These are phyloP conservation scores for Erinaceus europaeus DNA, from an alignment of 2,113 vertebrate genomes.

Conservation along the genomic window DNA sequence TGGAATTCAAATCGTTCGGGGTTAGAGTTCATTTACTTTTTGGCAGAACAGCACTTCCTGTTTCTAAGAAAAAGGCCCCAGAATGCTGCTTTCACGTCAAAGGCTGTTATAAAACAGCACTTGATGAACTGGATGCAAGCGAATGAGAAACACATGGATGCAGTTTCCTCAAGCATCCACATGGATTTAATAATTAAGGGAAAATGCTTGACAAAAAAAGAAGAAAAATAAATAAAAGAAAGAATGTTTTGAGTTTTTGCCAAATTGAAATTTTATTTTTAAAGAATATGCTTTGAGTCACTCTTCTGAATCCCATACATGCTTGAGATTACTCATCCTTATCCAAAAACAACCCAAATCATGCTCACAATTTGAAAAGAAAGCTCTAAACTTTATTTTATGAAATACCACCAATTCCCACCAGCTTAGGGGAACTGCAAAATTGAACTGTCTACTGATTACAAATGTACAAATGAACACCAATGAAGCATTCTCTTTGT, in stretches of 20 bases:
- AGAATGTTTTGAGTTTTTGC: conserved; percentile 51
- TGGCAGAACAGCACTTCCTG: conserved; percentile 60
- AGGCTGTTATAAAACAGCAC: conserved; percentile 45
- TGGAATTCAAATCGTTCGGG: conserved; percentile 44
- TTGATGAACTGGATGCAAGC: conserved; percentile 57
- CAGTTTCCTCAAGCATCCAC: conserved; percentile 56
- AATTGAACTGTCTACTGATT: not conserved
- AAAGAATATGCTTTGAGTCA: not conserved
- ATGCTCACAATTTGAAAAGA: not conserved
- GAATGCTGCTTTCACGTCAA: conserved; percentile 57
- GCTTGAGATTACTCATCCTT: not conserved
- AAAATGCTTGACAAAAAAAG: conserved; percentile 36
- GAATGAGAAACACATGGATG: conserved; percentile 69
- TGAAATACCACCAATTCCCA: not conserved
- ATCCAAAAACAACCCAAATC: conserved; percentile 1
- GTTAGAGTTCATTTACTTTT: conserved; percentile 60
- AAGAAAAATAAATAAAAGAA: not conserved
- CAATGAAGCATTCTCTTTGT: not conserved
- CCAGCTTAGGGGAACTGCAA: not conserved
- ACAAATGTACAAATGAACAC: not conserved
- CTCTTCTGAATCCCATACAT: conserved; percentile 1
- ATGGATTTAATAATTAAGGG: conserved; percentile 68
- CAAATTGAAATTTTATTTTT: conserved; percentile 25
- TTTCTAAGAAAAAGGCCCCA: conserved; percentile 55
- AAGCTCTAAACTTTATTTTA: not conserved